Evolutionary conservation across 2,797 vertebrate genomes (phyloP), one percentile per base, ranked within the genome.

Genomic region (Pogoniulus pusillus): DNA sequence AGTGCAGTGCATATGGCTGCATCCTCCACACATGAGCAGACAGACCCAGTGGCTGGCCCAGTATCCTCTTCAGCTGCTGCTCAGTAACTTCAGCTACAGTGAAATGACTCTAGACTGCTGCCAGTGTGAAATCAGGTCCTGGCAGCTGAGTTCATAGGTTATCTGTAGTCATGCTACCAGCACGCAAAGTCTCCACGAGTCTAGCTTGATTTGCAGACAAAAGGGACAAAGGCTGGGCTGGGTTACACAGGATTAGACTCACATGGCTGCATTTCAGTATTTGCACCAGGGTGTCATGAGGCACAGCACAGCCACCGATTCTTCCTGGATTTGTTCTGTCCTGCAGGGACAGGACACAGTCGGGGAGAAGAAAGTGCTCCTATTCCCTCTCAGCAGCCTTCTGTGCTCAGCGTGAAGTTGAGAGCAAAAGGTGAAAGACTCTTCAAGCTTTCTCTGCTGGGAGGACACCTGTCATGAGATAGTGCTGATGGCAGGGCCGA

Each of bases 401-500:
- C 69, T 73, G 49, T 70, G 73, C 91, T 93, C 88, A 90, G 94
- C 90, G n/a, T 57, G 75, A 89, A 85, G 70, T 15, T 71, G 71
- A 85, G 49, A 89, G 59, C 77, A 93, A 87, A 88, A 90, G 55
- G 73, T 81, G 71, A 85, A 95, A 91, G 55, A 19, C 23, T 53
- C 34, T 60, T 29, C 35, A 47, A 5, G 65, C 54, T 60, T 82
- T 51, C 68, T 93, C 58, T 78, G 60, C 57, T 82, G 83, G 64
- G 82, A 81, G 45, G 55, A 90, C 47, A 34, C 77, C 47, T 72
- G 43, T 82, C 47, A 87, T 63, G 75, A 93, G 87, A 91, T 54
- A 89, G 47, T 37, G 34, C 62, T 93, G 39, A 29, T 55, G 62
- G 49, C 35, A 80, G 51, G 55, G 32, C 49, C 87, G 92, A 79